Evolutionary conservation across 1,140 invertebrate genomes (phyloP).

Genomic region (Antheraea mylitta): DNA sequence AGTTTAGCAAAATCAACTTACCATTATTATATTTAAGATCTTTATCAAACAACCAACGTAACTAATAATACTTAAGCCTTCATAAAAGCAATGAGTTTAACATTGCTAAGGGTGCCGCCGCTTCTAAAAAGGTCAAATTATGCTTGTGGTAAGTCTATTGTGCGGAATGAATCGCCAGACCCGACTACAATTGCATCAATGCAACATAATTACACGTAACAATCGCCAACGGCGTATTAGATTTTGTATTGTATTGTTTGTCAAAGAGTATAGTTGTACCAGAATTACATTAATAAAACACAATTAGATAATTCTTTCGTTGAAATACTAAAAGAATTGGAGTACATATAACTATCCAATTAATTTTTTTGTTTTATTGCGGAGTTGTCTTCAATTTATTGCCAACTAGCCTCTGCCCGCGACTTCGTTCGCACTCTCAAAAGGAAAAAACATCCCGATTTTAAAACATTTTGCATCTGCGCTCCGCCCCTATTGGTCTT

Average conservation of each 20-base stretch:
- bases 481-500: too few species aligned
- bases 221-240: not conserved
- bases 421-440: too few species aligned
- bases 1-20: too few species aligned
- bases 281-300: not conserved
- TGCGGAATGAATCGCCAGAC: conserved; percentile 19
- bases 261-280: not conserved
- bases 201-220: conserved; percentile 9
- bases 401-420: too few species aligned
- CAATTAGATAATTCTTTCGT: not conserved
- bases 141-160: conserved; percentile 4
- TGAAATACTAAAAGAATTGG: too few species aligned
- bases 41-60: not conserved
- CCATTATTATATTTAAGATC: too few species aligned
- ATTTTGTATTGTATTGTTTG: not conserved
- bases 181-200: conserved; percentile 13
- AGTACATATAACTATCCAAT: too few species aligned
- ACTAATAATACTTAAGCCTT: not conserved
- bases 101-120: not conserved
- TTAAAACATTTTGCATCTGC: too few species aligned
- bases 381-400: too few species aligned
- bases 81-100: not conserved
- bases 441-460: too few species aligned
- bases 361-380: too few species aligned
- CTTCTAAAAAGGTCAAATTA: conserved; percentile 5